These are phyloP conservation scores for Mus minutoides DNA, from an alignment of 2,797 vertebrate genomes.

Conservation along the genomic window DNA sequence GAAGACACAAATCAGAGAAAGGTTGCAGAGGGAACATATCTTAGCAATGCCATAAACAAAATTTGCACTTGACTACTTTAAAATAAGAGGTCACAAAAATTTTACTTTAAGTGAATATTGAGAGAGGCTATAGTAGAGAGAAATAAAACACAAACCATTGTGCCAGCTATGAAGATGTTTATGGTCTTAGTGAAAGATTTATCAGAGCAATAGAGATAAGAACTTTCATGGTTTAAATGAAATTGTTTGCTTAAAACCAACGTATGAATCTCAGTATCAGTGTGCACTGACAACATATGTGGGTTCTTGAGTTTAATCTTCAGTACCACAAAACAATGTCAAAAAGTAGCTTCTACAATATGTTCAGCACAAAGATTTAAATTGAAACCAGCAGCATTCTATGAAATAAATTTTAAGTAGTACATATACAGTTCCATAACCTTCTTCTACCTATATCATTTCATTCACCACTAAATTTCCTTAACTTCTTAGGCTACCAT, in stretches of 20 bases:
- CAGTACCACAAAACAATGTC: not conserved
- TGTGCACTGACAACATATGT: fast-evolving
- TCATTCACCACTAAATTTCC: not conserved
- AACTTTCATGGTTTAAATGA: not conserved
- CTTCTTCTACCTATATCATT: not conserved
- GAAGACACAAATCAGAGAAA: not conserved
- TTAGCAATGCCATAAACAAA: not conserved
- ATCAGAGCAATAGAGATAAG: not conserved
- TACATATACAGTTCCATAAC: not conserved
- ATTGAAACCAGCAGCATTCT: not conserved
- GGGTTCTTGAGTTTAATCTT: too few relatives aligned
- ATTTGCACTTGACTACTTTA: conserved; percentile 10
- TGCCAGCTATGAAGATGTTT: not conserved
- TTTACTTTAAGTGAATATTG: conserved; percentile 23
- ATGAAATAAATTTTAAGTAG: not conserved
- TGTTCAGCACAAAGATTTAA: not conserved
- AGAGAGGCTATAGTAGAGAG: not conserved
- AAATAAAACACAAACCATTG: not conserved
- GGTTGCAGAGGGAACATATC: not conserved
- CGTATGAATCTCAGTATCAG: not conserved
- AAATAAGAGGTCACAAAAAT: not conserved
- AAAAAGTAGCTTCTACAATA: not conserved
- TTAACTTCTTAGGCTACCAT: not conserved
- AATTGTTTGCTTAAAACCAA: not conserved
- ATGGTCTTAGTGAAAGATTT: not conserved